Evolutionary conservation across 2,797 vertebrate species (phyloP), one percentile per base, ranked within the genome.

Genomic region (Acanthopagrus latus): DNA sequence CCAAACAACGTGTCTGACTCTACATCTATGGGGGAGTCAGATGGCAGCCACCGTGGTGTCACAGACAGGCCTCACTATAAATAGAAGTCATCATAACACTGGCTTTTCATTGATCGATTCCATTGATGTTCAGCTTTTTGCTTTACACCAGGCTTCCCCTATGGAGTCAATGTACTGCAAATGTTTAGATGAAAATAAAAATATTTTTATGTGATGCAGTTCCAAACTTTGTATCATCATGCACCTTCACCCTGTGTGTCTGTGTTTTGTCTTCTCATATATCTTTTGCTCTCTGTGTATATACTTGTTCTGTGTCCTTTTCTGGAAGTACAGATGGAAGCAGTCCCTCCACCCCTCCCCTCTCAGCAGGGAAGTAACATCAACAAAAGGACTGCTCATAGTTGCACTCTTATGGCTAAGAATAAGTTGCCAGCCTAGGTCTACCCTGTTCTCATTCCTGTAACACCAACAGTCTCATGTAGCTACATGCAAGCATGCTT

Each of bases 61-160:
- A 89, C 76, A 76, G 71, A 74, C 80, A 88, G 81, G 79, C 81
- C 65, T 57, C 46, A 54, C 86, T 91, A 90, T 87, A 92, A 91
- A 94, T 92, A 93, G 92, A 72, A 70, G 48, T 83, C 74, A 67
- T 81, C 78, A 82, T 85, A 87, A 92, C 78, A 79, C 52, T 82
- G 72, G 66, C 65, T 92, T 90, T 92, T 91, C 90, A 90, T 76
- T 81, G 78, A 93, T 91, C 90, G 18, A 91, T 93, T 82, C 38
- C 50, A 91, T 88, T 69, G 85, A 92, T 84, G 77, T 64, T 43
- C 46, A 80, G 84, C 78, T 83, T 78, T 55, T 76, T 85, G 33
- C 56, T 76, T 85, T 43, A 72, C 58, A 62, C 66, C 60, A 76
- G 82, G 21, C 57, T 75, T 48, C 69, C 60, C 47, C 43, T 80